Percentiles rank a stretch among this genome's conserved stretches.
phyloP scores from a whole-genome alignment of 2,888 invertebrate species.

The Netelia fuscicornis region DNA sequence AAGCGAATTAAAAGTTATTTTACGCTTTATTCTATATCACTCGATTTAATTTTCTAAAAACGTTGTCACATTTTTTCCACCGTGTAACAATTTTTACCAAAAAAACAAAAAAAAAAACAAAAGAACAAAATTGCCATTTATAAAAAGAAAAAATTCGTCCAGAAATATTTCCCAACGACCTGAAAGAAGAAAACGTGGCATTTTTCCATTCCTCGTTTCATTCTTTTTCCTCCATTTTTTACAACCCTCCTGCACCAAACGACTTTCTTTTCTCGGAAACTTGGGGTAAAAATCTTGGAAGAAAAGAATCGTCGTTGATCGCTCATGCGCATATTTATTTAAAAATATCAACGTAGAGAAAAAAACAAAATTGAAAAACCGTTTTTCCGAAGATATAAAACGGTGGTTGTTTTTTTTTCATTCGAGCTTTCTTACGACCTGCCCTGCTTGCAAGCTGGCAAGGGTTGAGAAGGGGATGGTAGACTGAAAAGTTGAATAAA shows the following conservation, averaged over 20 bases:
- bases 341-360: not conserved
- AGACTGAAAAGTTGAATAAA: conserved; percentile 38
- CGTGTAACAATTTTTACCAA: not conserved
- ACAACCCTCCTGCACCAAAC: not conserved
- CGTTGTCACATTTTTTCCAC: not conserved
- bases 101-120: too few relatives aligned
- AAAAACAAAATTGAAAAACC: not conserved
- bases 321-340: conserved; percentile 53
- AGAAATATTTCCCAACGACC: not conserved
- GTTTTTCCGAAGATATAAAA: conserved; percentile 24
- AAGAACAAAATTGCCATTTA: not conserved
- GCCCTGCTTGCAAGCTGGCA: not conserved
- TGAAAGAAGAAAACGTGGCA: not conserved
- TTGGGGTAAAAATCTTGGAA: conserved; percentile 7
- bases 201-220: not conserved
- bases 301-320: conserved; percentile 18
- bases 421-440: not conserved
- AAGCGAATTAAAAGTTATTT: conserved; percentile 22
- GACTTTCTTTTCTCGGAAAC: not conserved
- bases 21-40: not conserved
- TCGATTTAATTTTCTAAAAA: not conserved
- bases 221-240: not conserved
- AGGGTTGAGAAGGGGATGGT: not conserved
- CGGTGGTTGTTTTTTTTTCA: conserved; percentile 13
- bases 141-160: not conserved